phyloP scores from a whole-genome alignment of 2,113 vertebrate species.

The Pangasianodon gigas region DNA sequence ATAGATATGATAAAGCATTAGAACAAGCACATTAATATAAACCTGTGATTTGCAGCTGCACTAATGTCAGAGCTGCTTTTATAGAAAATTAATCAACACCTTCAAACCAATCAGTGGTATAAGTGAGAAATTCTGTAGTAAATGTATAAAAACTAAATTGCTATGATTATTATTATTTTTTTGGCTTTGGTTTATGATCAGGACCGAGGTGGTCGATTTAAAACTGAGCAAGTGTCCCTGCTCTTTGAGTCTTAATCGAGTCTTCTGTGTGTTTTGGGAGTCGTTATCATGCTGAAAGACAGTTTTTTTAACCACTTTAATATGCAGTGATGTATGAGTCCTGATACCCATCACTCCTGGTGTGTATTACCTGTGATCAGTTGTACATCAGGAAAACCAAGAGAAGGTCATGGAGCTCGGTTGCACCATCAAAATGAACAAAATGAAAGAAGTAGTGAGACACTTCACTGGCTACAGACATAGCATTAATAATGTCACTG shows the following conservation, averaged over 20 bases:
- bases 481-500: background rate
- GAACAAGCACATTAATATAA: too few relatives aligned
- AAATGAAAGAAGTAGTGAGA: background rate
- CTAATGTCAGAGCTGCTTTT: background rate
- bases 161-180: background rate
- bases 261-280: background rate
- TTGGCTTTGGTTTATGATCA: background rate
- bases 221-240: too few relatives aligned
- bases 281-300: background rate
- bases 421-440: background rate
- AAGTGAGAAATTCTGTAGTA: background rate
- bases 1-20: background rate
- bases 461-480: background rate
- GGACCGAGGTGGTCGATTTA: background rate
- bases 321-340: background rate
- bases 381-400: background rate
- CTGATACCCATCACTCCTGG: background rate
- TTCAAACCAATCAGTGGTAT: background rate
- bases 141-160: too few relatives aligned
- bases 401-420: background rate
- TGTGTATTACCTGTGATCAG: background rate
- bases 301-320: background rate
- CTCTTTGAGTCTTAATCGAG: background rate
- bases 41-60: too few relatives aligned
- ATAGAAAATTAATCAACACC: background rate